Base-by-base conservation (phyloP, 2,113 vertebrate species). In the Mus spicilegus region DNA sequence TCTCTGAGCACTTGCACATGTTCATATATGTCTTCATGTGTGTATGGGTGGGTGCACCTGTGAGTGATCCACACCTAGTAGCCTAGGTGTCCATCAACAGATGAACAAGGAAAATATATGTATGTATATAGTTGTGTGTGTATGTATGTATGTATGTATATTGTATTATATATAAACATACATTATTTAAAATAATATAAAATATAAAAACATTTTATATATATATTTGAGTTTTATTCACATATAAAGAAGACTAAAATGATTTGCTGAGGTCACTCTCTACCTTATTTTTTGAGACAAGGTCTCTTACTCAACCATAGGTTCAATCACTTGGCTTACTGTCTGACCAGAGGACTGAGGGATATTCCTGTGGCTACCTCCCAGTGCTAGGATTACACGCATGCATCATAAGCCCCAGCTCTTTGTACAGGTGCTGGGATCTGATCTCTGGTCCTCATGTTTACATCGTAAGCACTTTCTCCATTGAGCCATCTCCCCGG, bases 1-100 rank as follows among this genome's bases (percentile, higher is more conserved):
- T 65, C 3, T 13, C 16, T 33, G 4, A 30, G 39, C 9, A 24
- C 7, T 1, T 58, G 36, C n/a, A 10, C 6, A 14, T 16, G 1
- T 84, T 33, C n/a, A 61, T 26, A 1, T 39, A 12, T 77, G 42
- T 28, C 22, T 77, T 7, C 36, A 61, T 42, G 42, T 28, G n/a
- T 81, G n/a, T 81, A 20, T 24, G 24, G 42, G 28, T 30, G 13
- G 7, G n/a, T 42, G 13, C n/a, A 63, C 13, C 28, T 10, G 26
- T 9, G 58, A 28, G 7, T 28, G n/a, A n/a, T n/a, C n/a, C n/a
- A n/a, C n/a, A n/a, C n/a, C n/a, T n/a, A n/a, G n/a, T 9, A 49
- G 42, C 16, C 84, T 67, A 67, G 17, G 39, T 46, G 8, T 30
- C 26, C 14, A 33, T 46, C 82, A 65, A 84, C 61, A 85, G 61